Evolutionary conservation across 2,113 vertebrate genomes (phyloP).

Genomic region (Lucifuga dentata): DNA sequence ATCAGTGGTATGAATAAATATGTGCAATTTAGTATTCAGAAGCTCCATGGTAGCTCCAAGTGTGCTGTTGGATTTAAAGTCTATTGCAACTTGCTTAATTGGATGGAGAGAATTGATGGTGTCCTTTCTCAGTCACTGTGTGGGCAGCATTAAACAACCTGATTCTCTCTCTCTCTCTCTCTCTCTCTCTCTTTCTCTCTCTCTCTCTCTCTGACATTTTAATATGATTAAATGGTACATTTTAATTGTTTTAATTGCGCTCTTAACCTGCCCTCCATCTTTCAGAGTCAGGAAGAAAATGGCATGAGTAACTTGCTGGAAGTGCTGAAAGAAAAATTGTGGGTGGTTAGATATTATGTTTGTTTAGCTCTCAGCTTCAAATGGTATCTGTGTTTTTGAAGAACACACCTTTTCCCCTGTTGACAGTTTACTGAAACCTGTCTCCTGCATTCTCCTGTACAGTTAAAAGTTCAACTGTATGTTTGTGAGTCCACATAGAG

Average conservation of each 20-base stretch:
- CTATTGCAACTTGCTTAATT: slow-evolving; percentile 55
- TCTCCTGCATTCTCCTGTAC: slow-evolving; percentile 1
- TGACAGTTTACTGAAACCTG: background rate
- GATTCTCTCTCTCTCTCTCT: slow-evolving; percentile 3
- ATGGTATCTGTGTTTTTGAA: background rate
- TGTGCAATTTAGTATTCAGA: slow-evolving; percentile 24
- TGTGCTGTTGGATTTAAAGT: slow-evolving; percentile 64
- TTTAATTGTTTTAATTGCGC: slow-evolving; percentile 57
- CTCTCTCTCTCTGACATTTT: slow-evolving; percentile 51
- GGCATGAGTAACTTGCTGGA: slow-evolving; percentile 45
- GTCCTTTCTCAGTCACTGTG: slow-evolving; percentile 38
- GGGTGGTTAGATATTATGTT: slow-evolving; percentile 47
- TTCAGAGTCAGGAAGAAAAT: slow-evolving; percentile 51
- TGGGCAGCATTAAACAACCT: slow-evolving; percentile 44
- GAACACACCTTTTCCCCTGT: no score
- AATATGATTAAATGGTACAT: slow-evolving; percentile 47
- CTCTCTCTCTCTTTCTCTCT: slow-evolving; percentile 2
- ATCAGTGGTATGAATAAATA: slow-evolving; percentile 11
- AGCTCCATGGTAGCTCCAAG: slow-evolving; percentile 34
- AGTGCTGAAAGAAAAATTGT: slow-evolving; percentile 43
- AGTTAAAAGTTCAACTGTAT: background rate
- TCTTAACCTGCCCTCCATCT: slow-evolving; percentile 50
- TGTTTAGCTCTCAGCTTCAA: slow-evolving; percentile 33
- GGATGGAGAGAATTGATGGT: slow-evolving; percentile 55
- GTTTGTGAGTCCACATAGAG: background rate